A percentile compares a stretch with the other conserved stretches of the same genome.
Evolutionary conservation across 2,797 vertebrate species (phyloP).

Genomic region (Platyrinchus mystaceus): DNA sequence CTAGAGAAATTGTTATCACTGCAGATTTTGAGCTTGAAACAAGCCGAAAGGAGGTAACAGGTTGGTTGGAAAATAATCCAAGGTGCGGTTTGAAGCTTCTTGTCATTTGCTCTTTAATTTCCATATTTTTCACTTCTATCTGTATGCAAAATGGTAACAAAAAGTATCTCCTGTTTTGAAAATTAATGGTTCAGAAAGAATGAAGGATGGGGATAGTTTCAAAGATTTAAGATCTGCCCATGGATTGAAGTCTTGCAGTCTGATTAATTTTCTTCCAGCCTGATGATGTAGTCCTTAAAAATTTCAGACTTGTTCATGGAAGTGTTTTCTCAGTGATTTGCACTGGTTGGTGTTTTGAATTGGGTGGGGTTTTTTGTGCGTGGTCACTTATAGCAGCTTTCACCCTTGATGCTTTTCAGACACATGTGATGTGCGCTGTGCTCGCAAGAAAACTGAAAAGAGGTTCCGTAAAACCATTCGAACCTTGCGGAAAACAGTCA

Average conservation of each 20-base stretch:
- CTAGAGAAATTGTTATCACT: constrained; percentile 87
- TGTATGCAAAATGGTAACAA: constrained; percentile 9
- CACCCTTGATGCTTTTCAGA: constrained; percentile 78
- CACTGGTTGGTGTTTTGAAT: not conserved
- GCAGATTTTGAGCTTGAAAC: constrained; percentile 94
- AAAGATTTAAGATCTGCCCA: not conserved
- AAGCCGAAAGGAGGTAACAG: constrained; percentile 98
- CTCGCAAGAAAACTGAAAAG: constrained; percentile 88
- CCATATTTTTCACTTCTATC: constrained; percentile 65
- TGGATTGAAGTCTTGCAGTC: not conserved
- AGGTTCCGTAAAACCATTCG: constrained; percentile 91
- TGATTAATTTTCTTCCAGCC: constrained; percentile 9
- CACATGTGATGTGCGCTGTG: constrained; percentile 88
- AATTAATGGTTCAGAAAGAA: constrained; percentile 28
- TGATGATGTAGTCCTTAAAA: not conserved
- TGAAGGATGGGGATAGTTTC: not conserved
- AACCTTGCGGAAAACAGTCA: constrained; percentile 91
- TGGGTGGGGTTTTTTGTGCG: not conserved
- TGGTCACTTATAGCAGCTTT: not conserved
- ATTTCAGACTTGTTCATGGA: not conserved
- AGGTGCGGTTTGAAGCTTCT: constrained; percentile 66
- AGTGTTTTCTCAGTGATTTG: not conserved
- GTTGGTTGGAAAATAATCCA: constrained; percentile 86
- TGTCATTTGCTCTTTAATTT: constrained; percentile 33
- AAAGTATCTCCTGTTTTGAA: constrained; percentile 98